A percentile compares a stretch with the other conserved stretches of the same genome.
phyloP scores from a whole-genome alignment of 1,140 invertebrate species.

The Metopolophium dirhodum region DNA sequence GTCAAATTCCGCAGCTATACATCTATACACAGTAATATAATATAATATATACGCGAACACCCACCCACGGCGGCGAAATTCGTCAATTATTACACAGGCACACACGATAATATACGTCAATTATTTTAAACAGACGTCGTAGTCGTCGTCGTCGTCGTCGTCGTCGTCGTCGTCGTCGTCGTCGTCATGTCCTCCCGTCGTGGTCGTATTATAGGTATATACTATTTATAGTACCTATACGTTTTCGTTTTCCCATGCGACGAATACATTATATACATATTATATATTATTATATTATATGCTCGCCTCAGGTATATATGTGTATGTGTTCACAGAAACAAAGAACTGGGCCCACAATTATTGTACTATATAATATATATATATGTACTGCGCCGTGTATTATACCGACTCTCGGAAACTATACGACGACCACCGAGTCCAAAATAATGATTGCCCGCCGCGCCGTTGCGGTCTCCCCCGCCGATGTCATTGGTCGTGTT shows the following conservation, averaged over 20 bases:
- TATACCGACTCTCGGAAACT: conserved; percentile 13
- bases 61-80: conserved; percentile 24
- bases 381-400: too few relatives aligned
- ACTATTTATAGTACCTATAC: neutral
- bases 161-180: neutral
- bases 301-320: neutral
- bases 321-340: conserved; percentile 6
- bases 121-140: conserved; percentile 48
- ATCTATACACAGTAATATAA: neutral
- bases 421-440: conserved; percentile 34
- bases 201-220: too few relatives aligned
- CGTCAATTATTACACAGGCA: conserved; percentile 16
- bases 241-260: conserved; percentile 41
- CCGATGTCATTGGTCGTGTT: conserved; percentile 52
- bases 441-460: conserved; percentile 53
- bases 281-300: neutral
- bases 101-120: conserved; percentile 35
- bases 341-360: conserved; percentile 44
- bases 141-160: conserved; percentile 8
- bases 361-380: neutral
- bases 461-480: conserved; percentile 42
- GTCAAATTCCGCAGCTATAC: neutral
- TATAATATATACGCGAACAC: neutral
- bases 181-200: neutral
- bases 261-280: conserved; percentile 19